Evolutionary conservation across 92 coral and sea anemone species (phyloP).

Genomic region (Micromussa lordhowensis): DNA sequence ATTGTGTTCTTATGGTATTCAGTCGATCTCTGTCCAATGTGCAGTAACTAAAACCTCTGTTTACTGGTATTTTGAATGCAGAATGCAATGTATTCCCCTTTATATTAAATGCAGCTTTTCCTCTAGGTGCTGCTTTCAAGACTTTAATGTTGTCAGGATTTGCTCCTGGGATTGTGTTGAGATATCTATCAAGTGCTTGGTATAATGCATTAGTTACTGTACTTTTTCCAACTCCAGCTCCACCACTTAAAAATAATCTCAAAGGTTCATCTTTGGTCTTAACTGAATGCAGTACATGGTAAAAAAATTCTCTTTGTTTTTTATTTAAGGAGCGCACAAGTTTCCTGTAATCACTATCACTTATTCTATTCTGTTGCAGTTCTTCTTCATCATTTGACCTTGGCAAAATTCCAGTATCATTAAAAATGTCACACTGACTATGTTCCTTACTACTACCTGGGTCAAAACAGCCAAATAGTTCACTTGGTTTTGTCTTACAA

Average conservation of each 20-base stretch:
- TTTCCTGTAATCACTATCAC: conserved; percentile 37
- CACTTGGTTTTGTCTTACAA: conserved; percentile 34
- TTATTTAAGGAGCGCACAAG: conserved; percentile 35
- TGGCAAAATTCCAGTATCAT: conserved; percentile 57
- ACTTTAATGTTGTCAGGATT: conserved; percentile 45
- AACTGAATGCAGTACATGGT: conserved; percentile 45
- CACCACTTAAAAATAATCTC: conserved; percentile 54
- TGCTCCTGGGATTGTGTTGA: conserved; percentile 33
- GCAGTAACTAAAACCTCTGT: conserved; percentile 40
- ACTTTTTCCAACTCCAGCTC: conserved; percentile 69
- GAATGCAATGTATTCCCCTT: conserved; percentile 35
- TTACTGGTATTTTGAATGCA: conserved; percentile 43
- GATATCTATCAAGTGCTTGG: conserved; percentile 39
- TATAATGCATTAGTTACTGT: conserved; percentile 52
- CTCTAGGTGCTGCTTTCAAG: conserved; percentile 47
- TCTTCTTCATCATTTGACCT: conserved; percentile 38
- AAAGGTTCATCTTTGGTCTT: conserved; percentile 44
- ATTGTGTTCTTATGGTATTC: conserved; percentile 34
- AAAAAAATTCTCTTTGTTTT: conserved; percentile 31
- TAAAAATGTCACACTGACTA: conserved; percentile 35
- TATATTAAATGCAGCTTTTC: conserved; percentile 52
- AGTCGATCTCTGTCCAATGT: conserved; percentile 21
- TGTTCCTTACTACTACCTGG: conserved; percentile 49
- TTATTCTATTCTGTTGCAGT: conserved; percentile 33
- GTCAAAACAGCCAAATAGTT: conserved; percentile 56